phyloP scores from a whole-genome alignment of 2,797 vertebrate species.

The Enoplosus armatus region DNA sequence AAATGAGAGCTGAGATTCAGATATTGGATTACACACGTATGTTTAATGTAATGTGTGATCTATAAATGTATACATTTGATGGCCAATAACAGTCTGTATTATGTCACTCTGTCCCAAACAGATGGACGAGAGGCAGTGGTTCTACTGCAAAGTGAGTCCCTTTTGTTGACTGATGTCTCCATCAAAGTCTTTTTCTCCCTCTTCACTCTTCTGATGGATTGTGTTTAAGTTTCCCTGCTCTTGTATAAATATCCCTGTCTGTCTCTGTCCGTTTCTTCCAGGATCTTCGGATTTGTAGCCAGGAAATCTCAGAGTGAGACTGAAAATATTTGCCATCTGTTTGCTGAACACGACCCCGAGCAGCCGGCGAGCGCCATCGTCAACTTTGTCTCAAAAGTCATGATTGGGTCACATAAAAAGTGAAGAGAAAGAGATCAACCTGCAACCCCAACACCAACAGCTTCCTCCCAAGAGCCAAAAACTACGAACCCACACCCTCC shows the following conservation, averaged over 20 bases:
- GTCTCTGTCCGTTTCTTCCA: conserved; percentile 59
- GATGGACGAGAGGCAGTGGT: conserved; percentile 90
- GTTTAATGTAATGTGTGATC: not conserved
- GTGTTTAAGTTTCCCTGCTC: not conserved
- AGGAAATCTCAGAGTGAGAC: conserved; percentile 94
- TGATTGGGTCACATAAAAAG: conserved; percentile 95
- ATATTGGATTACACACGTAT: not conserved
- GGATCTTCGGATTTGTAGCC: conserved; percentile 96
- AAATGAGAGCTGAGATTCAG: not conserved
- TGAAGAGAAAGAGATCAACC: conserved; percentile 47
- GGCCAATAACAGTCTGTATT: not conserved
- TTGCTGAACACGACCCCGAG: conserved; percentile 96
- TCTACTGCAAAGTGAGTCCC: conserved; percentile 92
- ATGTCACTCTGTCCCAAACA: conserved; percentile 70
- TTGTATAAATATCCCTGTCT: not conserved
- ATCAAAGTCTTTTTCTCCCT: not conserved
- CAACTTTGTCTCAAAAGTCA: conserved; percentile 98
- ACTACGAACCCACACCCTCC: conserved; percentile 19
- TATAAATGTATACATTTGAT: not conserved
- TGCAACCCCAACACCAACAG: not conserved
- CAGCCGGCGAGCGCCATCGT: conserved; percentile 97
- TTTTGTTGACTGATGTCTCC: not conserved
- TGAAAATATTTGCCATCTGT: conserved; percentile 95
- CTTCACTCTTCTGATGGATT: too few species aligned
- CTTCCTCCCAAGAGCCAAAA: conserved; percentile 3